Conservation (phyloP, 2,797 vertebrate species). For the Propithecus deckenii region DNA sequence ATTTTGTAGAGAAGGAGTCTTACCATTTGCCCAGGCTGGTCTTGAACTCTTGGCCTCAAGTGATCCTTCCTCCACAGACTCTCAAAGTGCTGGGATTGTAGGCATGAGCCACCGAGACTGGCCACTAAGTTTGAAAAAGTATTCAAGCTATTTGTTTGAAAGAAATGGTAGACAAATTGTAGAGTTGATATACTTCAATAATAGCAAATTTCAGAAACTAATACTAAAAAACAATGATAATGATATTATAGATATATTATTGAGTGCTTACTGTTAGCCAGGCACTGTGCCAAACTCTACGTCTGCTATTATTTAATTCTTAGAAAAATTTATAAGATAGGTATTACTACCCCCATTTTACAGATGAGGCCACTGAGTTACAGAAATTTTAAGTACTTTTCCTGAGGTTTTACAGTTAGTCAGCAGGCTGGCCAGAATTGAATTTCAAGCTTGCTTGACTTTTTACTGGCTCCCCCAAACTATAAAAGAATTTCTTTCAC, state of each 20-base stretch:
- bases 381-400: not conserved
- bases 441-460: not conserved
- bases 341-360: not conserved
- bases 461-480: not conserved
- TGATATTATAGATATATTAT: not conserved
- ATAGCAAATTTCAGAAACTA: not conserved
- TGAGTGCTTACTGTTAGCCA: not conserved
- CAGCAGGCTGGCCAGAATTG: not conserved
- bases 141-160: not conserved
- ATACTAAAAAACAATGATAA: not conserved
- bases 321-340: not conserved
- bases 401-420: not conserved
- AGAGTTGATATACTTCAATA: not conserved
- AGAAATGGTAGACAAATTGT: not conserved
- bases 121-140: not conserved
- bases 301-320: not conserved
- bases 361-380: constrained; percentile 4
- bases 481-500: not conserved
- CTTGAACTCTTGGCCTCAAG: no score
- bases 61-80: not conserved
- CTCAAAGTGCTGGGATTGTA: not conserved
- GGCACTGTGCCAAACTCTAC: not conserved
- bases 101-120: not conserved
- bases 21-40: no score
- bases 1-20: no score